Base-by-base conservation (phyloP, 2,888 invertebrate genomes). In the Zootermopsis nevadensis region DNA sequence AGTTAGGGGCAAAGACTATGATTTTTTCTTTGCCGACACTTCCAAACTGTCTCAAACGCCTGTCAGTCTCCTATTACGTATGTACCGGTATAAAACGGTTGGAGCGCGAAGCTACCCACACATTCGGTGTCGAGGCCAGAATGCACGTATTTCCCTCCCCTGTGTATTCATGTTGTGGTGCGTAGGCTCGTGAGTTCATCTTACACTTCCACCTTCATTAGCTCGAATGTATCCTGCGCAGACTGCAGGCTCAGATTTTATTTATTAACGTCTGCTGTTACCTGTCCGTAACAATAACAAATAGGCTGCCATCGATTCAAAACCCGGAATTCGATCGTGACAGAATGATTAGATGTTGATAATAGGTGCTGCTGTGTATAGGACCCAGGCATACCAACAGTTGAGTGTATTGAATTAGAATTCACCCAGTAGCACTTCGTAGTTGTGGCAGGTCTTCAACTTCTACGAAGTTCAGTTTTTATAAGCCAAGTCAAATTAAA, bases 291-390 rank as follows among this genome's bases (percentile, higher is more conserved):
- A 60, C 60, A 60, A 60, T 60, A 60, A 60, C 60, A 60, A 60
- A 60, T 60, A 60, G n/a, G n/a, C n/a, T n/a, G n/a, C 60, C 60
- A 60, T 27, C n/a, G 60, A 27, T 60, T 60, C 60, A 60, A 60
- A 27, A 8, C 60, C 60, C 60, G n/a, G 60, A 60, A 60, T 60
- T 27, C 12, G 60, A 60, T 60, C 60, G 60, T 60, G 60, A 60
- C 60, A 60, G 60, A 60, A n/a, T 60, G 60, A 60, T 60, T 60
- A 60, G 60, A 60, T 60, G 60, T 60, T 60, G 60, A 60, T 48
- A 48, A 48, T 48, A 48, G 48, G 48, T 19, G 48, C 15, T 27
- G 60, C 27, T 60, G 60, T 60, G 27, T 48, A 48, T 48, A 48
- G 48, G 48, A 48, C 2, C n/a, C 27, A 60, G 60, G 12, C 60